Percentiles rank a stretch among this genome's conserved stretches.
Conservation (phyloP, 1,140 invertebrate species). For the Camponotus floridanus region DNA sequence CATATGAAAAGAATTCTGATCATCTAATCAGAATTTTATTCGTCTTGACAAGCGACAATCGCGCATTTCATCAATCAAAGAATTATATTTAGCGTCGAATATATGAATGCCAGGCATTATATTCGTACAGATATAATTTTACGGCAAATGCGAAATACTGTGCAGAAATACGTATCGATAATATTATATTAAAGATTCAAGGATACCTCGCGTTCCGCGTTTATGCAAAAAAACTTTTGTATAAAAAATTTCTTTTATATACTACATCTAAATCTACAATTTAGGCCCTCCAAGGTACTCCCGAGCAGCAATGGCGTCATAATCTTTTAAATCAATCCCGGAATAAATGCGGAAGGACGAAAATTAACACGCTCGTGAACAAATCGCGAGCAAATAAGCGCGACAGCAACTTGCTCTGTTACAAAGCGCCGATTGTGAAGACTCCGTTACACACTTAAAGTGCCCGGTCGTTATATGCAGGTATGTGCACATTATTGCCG, state of each 20-base stretch:
- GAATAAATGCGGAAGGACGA: constrained; percentile 51
- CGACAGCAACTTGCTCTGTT: not conserved
- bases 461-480: constrained; percentile 23
- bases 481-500: constrained; percentile 39
- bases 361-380: constrained; percentile 17
- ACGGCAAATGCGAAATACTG: not conserved
- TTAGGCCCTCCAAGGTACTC: not conserved
- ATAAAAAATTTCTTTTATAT: not conserved
- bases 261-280: not conserved
- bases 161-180: not conserved
- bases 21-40: not conserved
- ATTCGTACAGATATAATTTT: not conserved
- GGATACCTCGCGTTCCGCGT: not conserved
- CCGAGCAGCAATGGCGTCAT: constrained; percentile 15
- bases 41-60: not conserved
- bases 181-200: constrained; percentile 23
- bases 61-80: constrained; percentile 6
- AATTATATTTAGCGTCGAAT: not conserved
- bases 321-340: not conserved
- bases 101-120: constrained; percentile 38
- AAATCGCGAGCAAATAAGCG: constrained; percentile 22
- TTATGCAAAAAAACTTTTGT: not conserved
- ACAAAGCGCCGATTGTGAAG: constrained; percentile 51
- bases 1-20: not conserved
- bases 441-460: constrained; percentile 41